A percentile compares a stretch with the other conserved stretches of the same genome.
phyloP scores from a whole-genome alignment of 2,797 vertebrate species.

The Neopelma chrysocephalum region DNA sequence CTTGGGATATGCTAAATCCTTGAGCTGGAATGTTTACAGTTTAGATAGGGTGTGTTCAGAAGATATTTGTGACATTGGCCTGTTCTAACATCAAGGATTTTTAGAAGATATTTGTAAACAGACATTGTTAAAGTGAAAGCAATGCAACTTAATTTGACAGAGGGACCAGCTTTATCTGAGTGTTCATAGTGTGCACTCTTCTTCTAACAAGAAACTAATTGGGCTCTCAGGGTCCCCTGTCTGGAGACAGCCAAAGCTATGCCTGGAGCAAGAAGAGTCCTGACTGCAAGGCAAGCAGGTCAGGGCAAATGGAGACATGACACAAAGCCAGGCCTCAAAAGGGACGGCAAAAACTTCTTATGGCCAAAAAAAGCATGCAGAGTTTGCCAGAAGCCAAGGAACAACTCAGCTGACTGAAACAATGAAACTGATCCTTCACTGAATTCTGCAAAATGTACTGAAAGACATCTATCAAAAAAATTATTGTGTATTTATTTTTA shows the following conservation, averaged over 20 bases:
- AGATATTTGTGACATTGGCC: neutral
- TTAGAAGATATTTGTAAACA: neutral
- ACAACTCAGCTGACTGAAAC: neutral
- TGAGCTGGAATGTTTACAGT: neutral
- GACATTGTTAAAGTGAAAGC: neutral
- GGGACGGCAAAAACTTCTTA: neutral
- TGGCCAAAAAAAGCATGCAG: neutral
- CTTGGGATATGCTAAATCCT: neutral
- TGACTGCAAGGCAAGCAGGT: neutral
- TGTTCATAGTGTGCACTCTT: neutral
- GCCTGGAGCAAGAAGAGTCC: neutral
- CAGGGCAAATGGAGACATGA: neutral
- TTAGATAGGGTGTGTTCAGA: neutral
- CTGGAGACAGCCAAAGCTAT: neutral
- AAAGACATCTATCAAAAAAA: neutral
- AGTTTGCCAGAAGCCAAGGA: neutral
- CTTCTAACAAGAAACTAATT: neutral
- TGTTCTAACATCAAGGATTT: neutral
- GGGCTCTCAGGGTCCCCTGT: accelerated
- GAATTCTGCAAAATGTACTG: neutral
- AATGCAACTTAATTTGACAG: neutral
- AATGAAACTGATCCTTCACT: neutral
- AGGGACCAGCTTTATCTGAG: neutral
- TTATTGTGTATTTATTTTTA: neutral
- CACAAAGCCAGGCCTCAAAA: neutral